Conservation (phyloP, 2,113 vertebrate genomes). For the Rhynchomys soricoides region DNA sequence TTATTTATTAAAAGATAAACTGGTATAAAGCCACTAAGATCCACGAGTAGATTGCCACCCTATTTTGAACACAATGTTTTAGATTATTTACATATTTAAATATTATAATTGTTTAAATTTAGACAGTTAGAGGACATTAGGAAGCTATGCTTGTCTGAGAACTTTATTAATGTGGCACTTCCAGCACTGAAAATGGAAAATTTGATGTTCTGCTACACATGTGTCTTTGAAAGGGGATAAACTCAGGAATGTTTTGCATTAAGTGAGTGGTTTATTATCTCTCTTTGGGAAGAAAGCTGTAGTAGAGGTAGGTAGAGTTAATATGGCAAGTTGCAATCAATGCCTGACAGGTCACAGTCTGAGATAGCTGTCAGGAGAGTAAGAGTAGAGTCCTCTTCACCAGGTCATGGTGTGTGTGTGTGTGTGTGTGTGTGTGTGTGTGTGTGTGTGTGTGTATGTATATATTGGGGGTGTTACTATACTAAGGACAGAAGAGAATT, state of each 20-base stretch:
- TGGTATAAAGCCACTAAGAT: neutral
- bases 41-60: neutral
- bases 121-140: neutral
- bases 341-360: neutral
- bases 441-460: no score
- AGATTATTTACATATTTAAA: neutral
- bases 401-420: neutral
- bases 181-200: neutral
- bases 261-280: neutral
- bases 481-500: neutral
- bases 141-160: neutral
- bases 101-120: neutral
- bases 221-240: neutral
- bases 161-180: neutral
- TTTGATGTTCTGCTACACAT: neutral
- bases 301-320: neutral
- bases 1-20: neutral
- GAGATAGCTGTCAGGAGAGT: neutral
- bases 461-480: neutral
- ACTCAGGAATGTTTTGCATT: neutral
- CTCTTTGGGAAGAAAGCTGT: slow-evolving; percentile 1
- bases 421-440: no score
- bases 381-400: neutral
- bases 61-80: neutral
- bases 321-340: neutral